Base-by-base conservation (phyloP, 1,140 invertebrate species). In the Tachypleus tridentatus region DNA sequence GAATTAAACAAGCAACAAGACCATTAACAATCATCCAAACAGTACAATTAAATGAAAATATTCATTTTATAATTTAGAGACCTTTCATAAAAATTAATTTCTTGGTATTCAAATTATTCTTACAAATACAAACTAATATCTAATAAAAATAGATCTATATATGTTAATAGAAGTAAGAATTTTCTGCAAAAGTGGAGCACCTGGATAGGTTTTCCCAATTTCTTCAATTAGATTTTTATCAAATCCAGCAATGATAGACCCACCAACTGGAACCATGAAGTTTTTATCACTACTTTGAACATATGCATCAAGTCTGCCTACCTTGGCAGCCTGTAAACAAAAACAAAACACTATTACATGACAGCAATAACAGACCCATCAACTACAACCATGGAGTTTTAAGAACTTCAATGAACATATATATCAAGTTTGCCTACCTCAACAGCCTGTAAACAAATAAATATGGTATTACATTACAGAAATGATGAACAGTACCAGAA, bases 271-370 rank as follows among this genome's bases (percentile, higher is more conserved):
- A 48, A 93, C 88, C 76, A 92, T 77, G 59, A 93, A 86, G 77
- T 94, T 94, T 75, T 93, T 94, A 76, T 94, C 91, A 29, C 87
- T 87, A 72, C 88, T 91, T 74, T 93, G 90, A 64, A 93, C 86
- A 77, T 91, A 86, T 4, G 84, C 83, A 79, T 92, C 89, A 0
- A 93, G 77, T 64, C 88, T 78, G 49, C 87, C 87, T 67, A 81
- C 78, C 56, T 77, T 79, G 49, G 70, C 61, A 70, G 77, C 75
- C 71, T 77, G 61, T 6, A 56, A 29, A 52, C 65, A 67, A 9
- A n/a, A 69, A 54, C 4, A 56, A 50, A 49, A 29, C 10, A 59
- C 9, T n/a, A n/a, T 58, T 9, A n/a, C 58, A 10, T 59, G 60
- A 29, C 29, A 29, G 29, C 29, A 29, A 29, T 29, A 29, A 29